These are phyloP conservation scores for Microchrysa polita DNA, from an alignment of 2,888 invertebrate species.

Conservation along the genomic window DNA sequence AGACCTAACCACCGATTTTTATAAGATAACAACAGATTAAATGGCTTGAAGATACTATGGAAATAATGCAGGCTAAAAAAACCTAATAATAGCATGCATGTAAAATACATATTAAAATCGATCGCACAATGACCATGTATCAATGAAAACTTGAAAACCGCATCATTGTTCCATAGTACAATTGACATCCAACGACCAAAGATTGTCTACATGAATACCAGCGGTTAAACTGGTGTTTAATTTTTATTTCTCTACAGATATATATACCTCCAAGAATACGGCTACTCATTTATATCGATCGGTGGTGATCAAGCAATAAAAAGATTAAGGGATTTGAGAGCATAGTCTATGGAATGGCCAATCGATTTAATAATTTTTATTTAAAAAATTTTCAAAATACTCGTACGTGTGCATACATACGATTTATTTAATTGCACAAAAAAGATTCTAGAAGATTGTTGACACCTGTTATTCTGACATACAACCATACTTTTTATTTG, in stretches of 20 bases:
- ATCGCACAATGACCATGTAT: slow-evolving; percentile 40
- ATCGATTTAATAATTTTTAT: too few relatives aligned
- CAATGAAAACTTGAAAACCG: slow-evolving; percentile 28
- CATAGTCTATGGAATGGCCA: too few relatives aligned
- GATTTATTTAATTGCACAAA: too few relatives aligned
- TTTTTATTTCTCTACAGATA: background rate
- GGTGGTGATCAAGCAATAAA: slow-evolving; percentile 2
- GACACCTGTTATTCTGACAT: too few relatives aligned
- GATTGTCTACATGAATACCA: background rate
- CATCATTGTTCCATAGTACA: slow-evolving; percentile 16
- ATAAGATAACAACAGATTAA: slow-evolving; percentile 20
- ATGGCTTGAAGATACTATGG: slow-evolving; percentile 18
- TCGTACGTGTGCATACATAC: too few relatives aligned
- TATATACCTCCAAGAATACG: background rate
- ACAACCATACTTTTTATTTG: too few relatives aligned
- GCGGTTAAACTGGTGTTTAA: background rate
- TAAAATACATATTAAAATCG: slow-evolving; percentile 8
- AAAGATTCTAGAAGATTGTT: too few relatives aligned
- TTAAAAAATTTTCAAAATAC: too few relatives aligned
- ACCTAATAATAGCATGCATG: slow-evolving; percentile 17
- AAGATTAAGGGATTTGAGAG: too few relatives aligned
- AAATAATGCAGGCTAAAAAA: slow-evolving; percentile 14
- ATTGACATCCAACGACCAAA: slow-evolving; percentile 8
- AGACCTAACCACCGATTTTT: slow-evolving; percentile 5
- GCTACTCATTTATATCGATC: slow-evolving; percentile 18